Evolutionary conservation across 37 sponge, comb jelly and placozoan species (phyloP).

Genomic region (Lycopodina hypogea): DNA sequence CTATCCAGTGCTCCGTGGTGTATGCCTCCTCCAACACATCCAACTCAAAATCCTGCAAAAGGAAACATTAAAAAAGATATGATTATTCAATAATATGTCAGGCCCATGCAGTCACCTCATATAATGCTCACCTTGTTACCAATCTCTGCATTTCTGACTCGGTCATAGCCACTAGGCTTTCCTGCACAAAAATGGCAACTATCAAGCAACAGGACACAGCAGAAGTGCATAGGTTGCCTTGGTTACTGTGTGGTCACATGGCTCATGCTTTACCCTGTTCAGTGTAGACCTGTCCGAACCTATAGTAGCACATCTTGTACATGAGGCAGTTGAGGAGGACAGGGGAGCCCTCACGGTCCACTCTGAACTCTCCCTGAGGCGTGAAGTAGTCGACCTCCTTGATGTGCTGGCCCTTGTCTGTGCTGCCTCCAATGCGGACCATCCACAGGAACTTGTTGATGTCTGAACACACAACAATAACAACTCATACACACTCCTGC

Average conservation of each 20-base stretch:
- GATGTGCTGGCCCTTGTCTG: conserved; percentile 89
- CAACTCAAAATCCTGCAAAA: conserved; percentile 87
- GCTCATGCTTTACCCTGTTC: conserved; percentile 63
- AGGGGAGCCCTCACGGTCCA: conserved; percentile 93
- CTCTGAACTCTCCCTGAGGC: conserved; percentile 94
- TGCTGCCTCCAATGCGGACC: conserved; percentile 98
- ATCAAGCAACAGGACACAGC: not conserved
- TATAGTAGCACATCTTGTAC: conserved; percentile 99
- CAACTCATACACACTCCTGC: too few relatives aligned
- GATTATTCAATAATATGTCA: too few relatives aligned
- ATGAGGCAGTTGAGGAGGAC: conserved; percentile 94
- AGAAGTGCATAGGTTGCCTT: not conserved
- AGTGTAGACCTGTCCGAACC: conserved; percentile 93
- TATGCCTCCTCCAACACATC: conserved; percentile 99
- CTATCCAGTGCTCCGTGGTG: conserved; percentile 99
- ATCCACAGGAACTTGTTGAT: conserved; percentile 99
- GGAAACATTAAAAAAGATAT: not conserved
- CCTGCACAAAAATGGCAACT: conserved; percentile 28
- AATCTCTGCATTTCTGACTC: conserved; percentile 97
- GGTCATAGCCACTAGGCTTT: conserved; percentile 95
- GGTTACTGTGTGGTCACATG: not conserved
- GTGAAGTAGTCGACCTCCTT: conserved; percentile 96
- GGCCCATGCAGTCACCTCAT: not conserved
- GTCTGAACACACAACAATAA: conserved; percentile 38
- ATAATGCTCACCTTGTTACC: conserved; percentile 78